Base-by-base conservation (phyloP, 2,888 invertebrate genomes). In the Tortrix viridana region DNA sequence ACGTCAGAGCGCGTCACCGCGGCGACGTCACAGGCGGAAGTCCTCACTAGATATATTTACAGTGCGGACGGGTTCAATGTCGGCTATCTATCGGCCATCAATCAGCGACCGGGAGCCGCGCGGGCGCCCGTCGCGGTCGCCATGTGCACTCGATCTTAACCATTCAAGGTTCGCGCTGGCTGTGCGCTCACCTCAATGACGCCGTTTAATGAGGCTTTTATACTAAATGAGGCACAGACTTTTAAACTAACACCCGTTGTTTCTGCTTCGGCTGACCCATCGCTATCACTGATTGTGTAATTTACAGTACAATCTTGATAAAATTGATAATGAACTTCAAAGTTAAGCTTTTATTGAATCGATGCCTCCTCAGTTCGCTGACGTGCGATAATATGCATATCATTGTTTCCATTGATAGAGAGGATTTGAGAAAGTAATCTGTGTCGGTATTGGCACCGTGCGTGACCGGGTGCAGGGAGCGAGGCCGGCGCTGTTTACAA, bases 41-140 rank as follows among this genome's bases (percentile, higher is more conserved):
- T 88, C 84, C 86, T 85, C 80, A 79, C 78, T 86, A 86, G 86
- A 88, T 89, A 84, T 88, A 84, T 86, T 85, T 85, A 84, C 77
- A 79, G 77, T 74, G 69, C 73, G 76, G 80, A 75, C 84, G 90
- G 85, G 90, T 90, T 91, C 91, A 91, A 91, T 92, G 91, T 90
- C 90, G 88, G 63, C 81, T 82, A 88, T 89, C 91, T 89, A 90
- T 91, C 84, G 91, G 72, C 85, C 89, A 91, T 92, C 91, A 91
- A 92, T 91, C 91, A 91, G 74, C 79, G 71, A 58, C 71, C 71
- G 71, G 69, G 68, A 69, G 67, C 61, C 66, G 67, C 66, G 62
- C 53, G 60, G 43, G 63, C 60, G 52, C 53, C 62, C 54, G 64
- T 20, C 47, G 52, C 52, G n/a, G 57, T 49, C 57, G 47, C 57